Percentiles rank a stretch among this genome's conserved stretches.
phyloP scores from a whole-genome alignment of 2,888 invertebrate species.

The Antheraea yamamai region DNA sequence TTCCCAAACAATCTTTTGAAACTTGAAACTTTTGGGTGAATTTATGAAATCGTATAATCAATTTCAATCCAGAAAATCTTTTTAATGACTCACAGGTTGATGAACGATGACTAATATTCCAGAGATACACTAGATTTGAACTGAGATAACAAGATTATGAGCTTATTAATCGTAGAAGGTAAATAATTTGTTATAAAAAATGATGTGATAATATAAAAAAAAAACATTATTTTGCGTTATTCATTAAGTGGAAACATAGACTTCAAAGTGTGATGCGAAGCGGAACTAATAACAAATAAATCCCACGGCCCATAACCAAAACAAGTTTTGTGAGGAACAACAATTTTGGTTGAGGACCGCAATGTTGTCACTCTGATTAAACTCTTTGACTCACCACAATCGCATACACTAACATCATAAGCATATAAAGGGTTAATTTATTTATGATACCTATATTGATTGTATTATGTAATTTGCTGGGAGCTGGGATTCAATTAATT shows the following conservation, averaged over 20 bases:
- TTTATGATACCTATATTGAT: background rate
- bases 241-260: constrained; percentile 41
- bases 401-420: background rate
- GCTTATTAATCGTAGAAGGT: too few relatives aligned
- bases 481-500: background rate
- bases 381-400: constrained; percentile 9
- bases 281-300: constrained; percentile 63
- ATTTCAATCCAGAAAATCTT: background rate
- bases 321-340: constrained; percentile 56
- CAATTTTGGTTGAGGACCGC: constrained; percentile 33
- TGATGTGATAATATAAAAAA: background rate
- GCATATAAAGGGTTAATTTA: background rate
- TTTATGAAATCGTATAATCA: background rate
- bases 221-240: background rate
- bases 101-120: background rate
- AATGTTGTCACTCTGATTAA: constrained; percentile 29
- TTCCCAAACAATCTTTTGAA: too few relatives aligned
- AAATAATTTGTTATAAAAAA: background rate
- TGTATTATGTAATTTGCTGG: background rate
- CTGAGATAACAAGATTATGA: background rate
- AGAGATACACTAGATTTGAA: background rate
- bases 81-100: background rate
- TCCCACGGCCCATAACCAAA: constrained; percentile 60
- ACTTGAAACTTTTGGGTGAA: too few relatives aligned
- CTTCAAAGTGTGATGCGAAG: constrained; percentile 38